Base-by-base conservation (phyloP, 2,113 vertebrate genomes). In the Hassar affinis region DNA sequence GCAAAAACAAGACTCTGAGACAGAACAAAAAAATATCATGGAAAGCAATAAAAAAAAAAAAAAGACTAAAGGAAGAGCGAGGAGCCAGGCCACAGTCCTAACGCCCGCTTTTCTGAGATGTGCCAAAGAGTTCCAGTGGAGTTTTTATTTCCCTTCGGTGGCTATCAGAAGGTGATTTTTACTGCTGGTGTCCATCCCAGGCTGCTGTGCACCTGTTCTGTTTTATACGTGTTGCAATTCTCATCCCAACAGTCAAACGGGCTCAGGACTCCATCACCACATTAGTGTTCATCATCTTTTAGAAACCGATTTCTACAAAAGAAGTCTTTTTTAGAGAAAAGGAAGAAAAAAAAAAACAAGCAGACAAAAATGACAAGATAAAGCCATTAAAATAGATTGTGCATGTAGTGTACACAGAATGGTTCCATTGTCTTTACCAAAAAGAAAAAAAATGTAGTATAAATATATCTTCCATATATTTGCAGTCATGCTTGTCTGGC, bases 401-500 rank as follows among this genome's bases (percentile, higher is more conserved):
- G 91, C 90, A 88, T 92, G 89, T 90, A 89, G 91, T 85, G 90
- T 91, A 89, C 88, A 87, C 7, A 84, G 47, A 77, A 57, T 69
- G 80, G 56, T 83, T 83, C 42, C 64, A 81, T 84, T 81, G 75
- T 81, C 81, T 80, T 87, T 86, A 76, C 49, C 86, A 56, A 81
- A 85, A 87, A 80, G 81, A 88, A 79, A 78, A 84, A 87, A 80
- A 88, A 62, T 52, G 57, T 76, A 84, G 84, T 96, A 96, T 94
- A 96, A 96, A 96, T 96, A 93, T 95, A 94, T 95, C 95, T 94
- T 95, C 94, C 94, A 95, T 93, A 95, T 92, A 71, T 77, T 72
- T 89, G 27, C 90, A 95, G 94, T 94, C 92, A 35, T 93, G 94
- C 94, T 94, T 91, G 91, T 93, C 93, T 93, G 93, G 91, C 90